A percentile compares a stretch with the other conserved stretches of the same genome.
Conservation (phyloP, 2,113 vertebrate genomes). For the Nanorana parkeri region DNA sequence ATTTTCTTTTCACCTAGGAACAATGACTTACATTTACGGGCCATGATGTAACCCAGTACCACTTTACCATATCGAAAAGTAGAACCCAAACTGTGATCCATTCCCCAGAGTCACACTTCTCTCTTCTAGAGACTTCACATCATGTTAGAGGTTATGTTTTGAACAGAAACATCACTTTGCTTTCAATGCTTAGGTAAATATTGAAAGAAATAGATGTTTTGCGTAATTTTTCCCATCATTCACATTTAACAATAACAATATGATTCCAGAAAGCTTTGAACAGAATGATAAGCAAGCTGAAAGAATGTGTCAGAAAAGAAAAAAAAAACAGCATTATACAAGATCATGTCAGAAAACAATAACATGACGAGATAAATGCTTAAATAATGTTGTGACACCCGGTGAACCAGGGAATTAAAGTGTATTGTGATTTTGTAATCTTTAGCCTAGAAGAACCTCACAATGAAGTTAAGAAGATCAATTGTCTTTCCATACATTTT, state of each 20-base stretch:
- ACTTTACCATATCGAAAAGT: no score
- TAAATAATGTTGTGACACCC: slow-evolving; percentile 17
- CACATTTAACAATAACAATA: neutral
- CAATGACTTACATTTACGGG: no score
- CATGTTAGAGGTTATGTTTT: neutral
- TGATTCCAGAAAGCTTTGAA: slow-evolving; percentile 1
- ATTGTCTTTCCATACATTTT: slow-evolving; percentile 32
- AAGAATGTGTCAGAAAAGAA: slow-evolving; percentile 5
- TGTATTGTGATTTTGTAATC: slow-evolving; percentile 16
- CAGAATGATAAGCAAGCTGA: slow-evolving; percentile 11
- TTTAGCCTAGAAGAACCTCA: slow-evolving; percentile 28
- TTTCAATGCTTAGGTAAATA: neutral
- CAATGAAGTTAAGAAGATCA: slow-evolving; percentile 32
- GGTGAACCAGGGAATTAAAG: slow-evolving; percentile 26
- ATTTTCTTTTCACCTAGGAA: no score
- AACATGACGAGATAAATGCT: slow-evolving; percentile 12
- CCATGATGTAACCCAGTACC: no score
- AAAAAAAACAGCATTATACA: neutral
- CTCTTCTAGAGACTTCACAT: no score
- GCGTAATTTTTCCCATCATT: neutral
- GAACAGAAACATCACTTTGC: neutral
- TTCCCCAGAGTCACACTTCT: no score
- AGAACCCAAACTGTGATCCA: no score
- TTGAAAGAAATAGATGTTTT: neutral
- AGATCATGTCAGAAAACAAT: slow-evolving; percentile 14